Evolutionary conservation across 2,797 vertebrate genomes (phyloP).

Genomic region (Streptopelia turtur): DNA sequence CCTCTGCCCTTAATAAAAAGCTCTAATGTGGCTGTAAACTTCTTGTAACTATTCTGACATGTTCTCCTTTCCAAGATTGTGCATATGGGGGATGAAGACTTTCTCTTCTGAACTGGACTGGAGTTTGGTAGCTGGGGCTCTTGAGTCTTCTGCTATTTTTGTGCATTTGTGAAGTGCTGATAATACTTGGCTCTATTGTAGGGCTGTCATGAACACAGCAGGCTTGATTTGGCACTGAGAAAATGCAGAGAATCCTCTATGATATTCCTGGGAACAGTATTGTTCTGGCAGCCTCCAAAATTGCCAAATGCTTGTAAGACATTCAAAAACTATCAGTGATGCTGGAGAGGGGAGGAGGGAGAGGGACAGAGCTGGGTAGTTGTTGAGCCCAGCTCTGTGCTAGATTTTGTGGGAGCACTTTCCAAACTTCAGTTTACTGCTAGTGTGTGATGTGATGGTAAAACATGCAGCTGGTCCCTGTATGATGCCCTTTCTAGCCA

Average conservation of each 20-base stretch:
- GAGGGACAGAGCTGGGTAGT: neutral
- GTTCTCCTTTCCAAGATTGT: neutral
- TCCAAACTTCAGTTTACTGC: neutral
- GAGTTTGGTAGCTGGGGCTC: neutral
- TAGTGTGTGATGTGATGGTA: neutral
- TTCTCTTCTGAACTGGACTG: neutral
- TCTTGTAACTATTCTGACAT: neutral
- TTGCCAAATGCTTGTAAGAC: neutral
- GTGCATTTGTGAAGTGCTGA: neutral
- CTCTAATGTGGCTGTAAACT: neutral
- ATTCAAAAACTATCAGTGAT: neutral
- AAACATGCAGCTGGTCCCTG: neutral
- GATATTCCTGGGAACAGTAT: neutral
- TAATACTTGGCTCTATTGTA: neutral
- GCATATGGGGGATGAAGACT: neutral
- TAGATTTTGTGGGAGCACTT: neutral
- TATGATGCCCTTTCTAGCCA: neutral
- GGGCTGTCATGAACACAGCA: neutral
- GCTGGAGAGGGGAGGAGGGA: neutral
- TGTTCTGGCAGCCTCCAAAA: neutral
- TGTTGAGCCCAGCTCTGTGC: neutral
- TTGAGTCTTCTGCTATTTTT: neutral
- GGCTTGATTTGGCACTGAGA: neutral
- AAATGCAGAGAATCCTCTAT: neutral
- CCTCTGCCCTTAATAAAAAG: neutral